Evolutionary conservation across 2,113 vertebrate genomes (phyloP), one percentile per base, ranked within the genome.

Genomic region (Eonycteris spelaea): DNA sequence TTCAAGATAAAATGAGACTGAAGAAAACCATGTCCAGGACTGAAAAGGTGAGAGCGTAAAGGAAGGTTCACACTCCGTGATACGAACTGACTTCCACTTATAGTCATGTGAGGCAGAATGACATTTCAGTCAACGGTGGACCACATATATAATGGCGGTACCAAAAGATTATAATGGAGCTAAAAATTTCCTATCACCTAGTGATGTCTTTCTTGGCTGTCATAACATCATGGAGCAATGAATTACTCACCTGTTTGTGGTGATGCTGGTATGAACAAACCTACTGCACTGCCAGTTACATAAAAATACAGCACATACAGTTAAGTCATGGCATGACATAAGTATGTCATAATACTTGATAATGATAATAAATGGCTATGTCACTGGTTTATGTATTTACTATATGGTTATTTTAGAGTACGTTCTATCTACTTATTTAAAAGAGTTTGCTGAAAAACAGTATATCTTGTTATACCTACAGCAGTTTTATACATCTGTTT

Each of bases 61-160:
- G 61, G 90, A 85, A 95, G 40, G 82, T 57, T 95, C 91, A 91
- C 53, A 94, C 55, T 51, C 30, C 45, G 40, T 35, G 53, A 89
- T 16, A 79, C 75, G 96, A 97, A 97, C 94, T 93, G 85, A 97
- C 79, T 91, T 75, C 92, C 92, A 82, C 71, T 82, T 84, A 61
- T 30, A 82, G 55, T 82, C 38, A 33, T 21, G 38, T 43, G 55
- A 1, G 1, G 9, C 35, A 21, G 18, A 61, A 80, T 28, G 55
- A 59, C 8, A 2, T 59, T 59, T 57, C 53, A 38, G 53, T 80
- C 77, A 59, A 80, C 5, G 59, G 78, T 24, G 9, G 13, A 80
- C 15, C 26, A 13, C 2, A 80, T 40, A 79, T 57, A 26, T 26
- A 22, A 80, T 24, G 14, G 55, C 30, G 16, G 78, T 43, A 30